These are phyloP conservation scores for Ganaspis brasiliensis DNA, from an alignment of 2,888 invertebrate genomes.

Conservation along the genomic window DNA sequence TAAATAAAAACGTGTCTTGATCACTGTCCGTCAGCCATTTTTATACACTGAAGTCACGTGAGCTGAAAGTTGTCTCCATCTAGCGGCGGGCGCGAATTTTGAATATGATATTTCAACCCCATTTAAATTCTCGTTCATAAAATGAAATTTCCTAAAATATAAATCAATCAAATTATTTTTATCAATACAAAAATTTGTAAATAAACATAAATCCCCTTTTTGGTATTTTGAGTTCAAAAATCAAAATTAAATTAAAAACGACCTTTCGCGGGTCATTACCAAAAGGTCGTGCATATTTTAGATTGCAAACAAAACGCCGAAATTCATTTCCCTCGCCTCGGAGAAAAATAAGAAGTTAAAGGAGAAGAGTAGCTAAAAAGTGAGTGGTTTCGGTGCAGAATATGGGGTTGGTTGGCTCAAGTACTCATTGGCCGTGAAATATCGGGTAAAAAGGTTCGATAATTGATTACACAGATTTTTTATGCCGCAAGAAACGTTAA, in stretches of 20 bases:
- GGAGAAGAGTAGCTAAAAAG: conserved; percentile 65
- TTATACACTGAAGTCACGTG: too few relatives aligned
- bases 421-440: conserved; percentile 78
- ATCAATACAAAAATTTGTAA: conserved; percentile 39
- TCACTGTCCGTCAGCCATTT: too few relatives aligned
- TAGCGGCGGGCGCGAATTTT: too few relatives aligned
- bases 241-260: too few relatives aligned
- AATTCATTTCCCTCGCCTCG: conserved; percentile 44
- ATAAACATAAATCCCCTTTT: too few relatives aligned
- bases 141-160: too few relatives aligned
- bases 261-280: conserved; percentile 62
- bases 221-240: too few relatives aligned
- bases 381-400: conserved; percentile 64
- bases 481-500: conserved; percentile 79
- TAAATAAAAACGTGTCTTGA: too few relatives aligned
- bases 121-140: too few relatives aligned
- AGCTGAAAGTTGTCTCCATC: too few relatives aligned
- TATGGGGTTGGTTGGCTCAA: conserved; percentile 51
- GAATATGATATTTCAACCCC: too few relatives aligned
- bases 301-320: conserved; percentile 69
- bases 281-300: conserved; percentile 75
- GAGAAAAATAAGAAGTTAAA: conserved; percentile 58
- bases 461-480: conserved; percentile 80
- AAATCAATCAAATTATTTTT: too few relatives aligned
- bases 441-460: conserved; percentile 79